phyloP scores from a whole-genome alignment of 2,797 vertebrate species.

The Coreius guichenoti region DNA sequence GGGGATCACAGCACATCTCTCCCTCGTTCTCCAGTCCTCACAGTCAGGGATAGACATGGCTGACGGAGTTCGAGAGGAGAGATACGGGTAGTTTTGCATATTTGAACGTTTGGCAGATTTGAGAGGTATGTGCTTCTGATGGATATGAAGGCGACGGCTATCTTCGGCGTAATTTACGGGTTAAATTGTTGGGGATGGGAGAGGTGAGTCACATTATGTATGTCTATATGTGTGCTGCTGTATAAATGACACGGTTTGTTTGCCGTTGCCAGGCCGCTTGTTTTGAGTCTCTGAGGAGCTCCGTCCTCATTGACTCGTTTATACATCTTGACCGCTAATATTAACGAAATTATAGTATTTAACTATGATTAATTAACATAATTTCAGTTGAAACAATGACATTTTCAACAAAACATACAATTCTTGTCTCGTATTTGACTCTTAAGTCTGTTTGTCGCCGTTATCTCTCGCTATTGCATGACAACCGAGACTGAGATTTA shows the following conservation, averaged over 20 bases:
- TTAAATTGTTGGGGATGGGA: not conserved
- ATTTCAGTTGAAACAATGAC: not conserved
- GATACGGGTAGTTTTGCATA: conserved; percentile 44
- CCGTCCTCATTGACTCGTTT: conserved; percentile 33
- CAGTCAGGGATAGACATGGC: conserved; percentile 58
- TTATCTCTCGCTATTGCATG: conserved; percentile 1
- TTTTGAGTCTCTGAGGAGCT: conserved; percentile 49
- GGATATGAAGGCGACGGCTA: conserved; percentile 4
- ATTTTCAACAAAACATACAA: not conserved
- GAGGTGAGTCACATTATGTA: conserved; percentile 7
- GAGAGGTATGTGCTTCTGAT: not conserved
- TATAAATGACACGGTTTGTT: conserved; percentile 50
- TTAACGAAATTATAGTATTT: not conserved
- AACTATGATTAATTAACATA: not conserved
- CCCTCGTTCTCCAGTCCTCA: not conserved
- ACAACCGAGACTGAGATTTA: conserved; percentile 3
- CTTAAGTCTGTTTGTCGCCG: not conserved
- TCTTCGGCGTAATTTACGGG: not conserved
- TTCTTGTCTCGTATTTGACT: not conserved
- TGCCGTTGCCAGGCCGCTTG: conserved; percentile 67
- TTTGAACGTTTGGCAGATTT: not conserved
- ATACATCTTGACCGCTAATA: not conserved
- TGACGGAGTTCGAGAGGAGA: conserved; percentile 41
- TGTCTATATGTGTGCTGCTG: not conserved
- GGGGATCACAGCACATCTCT: conserved; percentile 25